phyloP scores from a whole-genome alignment of 2,888 invertebrate species.

The Lasioglossum calceatum region DNA sequence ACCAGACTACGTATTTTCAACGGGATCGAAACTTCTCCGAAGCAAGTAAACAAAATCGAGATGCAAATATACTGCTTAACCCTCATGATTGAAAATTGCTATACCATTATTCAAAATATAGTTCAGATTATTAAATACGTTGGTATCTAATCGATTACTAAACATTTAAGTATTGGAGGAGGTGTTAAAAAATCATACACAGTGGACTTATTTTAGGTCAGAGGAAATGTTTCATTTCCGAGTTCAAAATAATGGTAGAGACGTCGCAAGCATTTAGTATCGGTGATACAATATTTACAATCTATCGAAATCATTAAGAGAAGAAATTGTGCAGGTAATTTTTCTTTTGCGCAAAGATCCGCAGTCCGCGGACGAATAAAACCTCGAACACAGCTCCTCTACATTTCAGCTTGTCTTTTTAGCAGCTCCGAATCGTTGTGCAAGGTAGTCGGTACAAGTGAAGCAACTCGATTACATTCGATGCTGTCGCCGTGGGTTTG shows the following conservation, averaged over 20 bases:
- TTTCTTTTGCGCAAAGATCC: not conserved
- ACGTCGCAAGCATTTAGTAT: no score
- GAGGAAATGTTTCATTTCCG: no score
- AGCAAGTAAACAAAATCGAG: not conserved
- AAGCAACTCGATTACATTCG: not conserved
- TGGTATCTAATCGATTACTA: no score
- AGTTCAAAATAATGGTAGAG: no score
- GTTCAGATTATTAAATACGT: no score
- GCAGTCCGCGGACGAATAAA: not conserved
- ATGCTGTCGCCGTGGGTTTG: not conserved
- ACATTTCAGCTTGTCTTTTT: not conserved
- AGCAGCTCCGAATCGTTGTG: not conserved
- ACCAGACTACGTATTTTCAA: not conserved
- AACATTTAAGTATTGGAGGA: no score
- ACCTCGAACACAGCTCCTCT: not conserved
- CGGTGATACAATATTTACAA: no score
- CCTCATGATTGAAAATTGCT: no score
- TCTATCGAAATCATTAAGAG: no score
- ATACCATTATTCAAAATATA: no score
- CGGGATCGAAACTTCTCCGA: not conserved
- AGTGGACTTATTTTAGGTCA: no score
- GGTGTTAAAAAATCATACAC: no score
- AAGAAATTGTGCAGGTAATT: not conserved
- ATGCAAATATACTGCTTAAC: not conserved
- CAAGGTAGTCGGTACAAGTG: not conserved